Evolutionary conservation across 64 coral and sea anemone species (phyloP), one percentile per base, ranked within the genome.

Genomic region (Dendronephthya gigantea): DNA sequence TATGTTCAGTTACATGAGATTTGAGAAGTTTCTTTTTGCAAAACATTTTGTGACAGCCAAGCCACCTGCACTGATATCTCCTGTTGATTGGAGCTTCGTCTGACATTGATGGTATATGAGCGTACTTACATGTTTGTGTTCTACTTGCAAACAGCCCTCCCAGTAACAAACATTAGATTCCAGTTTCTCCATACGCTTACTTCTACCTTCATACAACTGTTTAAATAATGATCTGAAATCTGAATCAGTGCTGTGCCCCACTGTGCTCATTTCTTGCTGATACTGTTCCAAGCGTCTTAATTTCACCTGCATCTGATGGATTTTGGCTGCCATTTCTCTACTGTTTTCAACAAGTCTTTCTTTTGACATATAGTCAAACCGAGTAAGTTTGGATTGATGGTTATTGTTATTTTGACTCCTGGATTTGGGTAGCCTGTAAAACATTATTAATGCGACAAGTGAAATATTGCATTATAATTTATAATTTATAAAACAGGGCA

Each of bases 351-450:
- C 34, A 7, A 75, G 30, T 4, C 34, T 30, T 33, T 13, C 34
- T 75, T 16, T 75, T 16, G 69, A 75, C 30, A 75, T 75, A 33
- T 33, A 75, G 69, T 75, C 69, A 75, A 75, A 75, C 69, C 69
- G 5, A 7, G 30, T 75, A 37, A 33, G 69, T 30, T 75, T 75
- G 30, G 30, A 75, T n/a, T n/a, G n/a, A n/a, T n/a, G n/a, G n/a
- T n/a, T n/a, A n/a, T n/a, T n/a, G n/a, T n/a, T n/a, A n/a, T n/a
- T n/a, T n/a, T n/a, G n/a, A 75, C 4, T 45, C 4, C 41, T 16
- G 28, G 69, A 33, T 75, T 75, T 3, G 7, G n/a, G n/a, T n/a
- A n/a, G n/a, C n/a, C n/a, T n/a, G n/a, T n/a, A n/a, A n/a, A n/a
- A n/a, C n/a, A n/a, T n/a, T n/a, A n/a, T n/a, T n/a, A n/a, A n/a